A percentile compares a stretch with the other conserved stretches of the same genome.
These are phyloP conservation scores for Aplysina aerophoba DNA, from an alignment of 37 sponge, comb jelly and placozoan species.

Conservation along the genomic window DNA sequence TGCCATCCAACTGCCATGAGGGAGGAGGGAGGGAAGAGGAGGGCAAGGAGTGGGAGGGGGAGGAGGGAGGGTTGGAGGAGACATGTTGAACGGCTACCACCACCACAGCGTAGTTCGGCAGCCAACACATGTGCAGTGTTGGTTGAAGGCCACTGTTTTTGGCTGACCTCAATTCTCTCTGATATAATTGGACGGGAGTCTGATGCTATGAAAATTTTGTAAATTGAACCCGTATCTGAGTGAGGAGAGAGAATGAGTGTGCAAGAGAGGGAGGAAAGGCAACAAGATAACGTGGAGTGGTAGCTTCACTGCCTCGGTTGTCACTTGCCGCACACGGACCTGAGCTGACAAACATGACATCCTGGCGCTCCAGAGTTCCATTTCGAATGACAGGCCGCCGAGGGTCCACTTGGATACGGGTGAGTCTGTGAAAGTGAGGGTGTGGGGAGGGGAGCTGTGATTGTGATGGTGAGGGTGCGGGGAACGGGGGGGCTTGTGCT, in stretches of 20 bases:
- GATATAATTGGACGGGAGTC: background rate
- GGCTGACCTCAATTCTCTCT: background rate
- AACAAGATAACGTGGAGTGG: too few species aligned
- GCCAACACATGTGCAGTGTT: too few species aligned
- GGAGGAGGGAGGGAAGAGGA: too few species aligned
- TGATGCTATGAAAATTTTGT: background rate
- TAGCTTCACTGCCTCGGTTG: background rate
- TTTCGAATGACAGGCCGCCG: background rate
- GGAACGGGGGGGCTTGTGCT: background rate
- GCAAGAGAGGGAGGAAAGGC: background rate
- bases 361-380: background rate
- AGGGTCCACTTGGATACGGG: conserved; percentile 7
- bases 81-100: too few species aligned
- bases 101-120: too few species aligned
- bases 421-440: background rate
- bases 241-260: background rate
- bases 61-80: too few species aligned
- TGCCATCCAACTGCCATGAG: background rate
- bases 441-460: background rate
- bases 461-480: conserved; percentile 13
- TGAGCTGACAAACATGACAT: conserved; percentile 9
- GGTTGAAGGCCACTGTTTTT: too few species aligned
- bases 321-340: background rate
- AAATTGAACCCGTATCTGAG: background rate
- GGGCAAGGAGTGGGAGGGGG: too few species aligned